These are phyloP conservation scores for Sardina pilchardus DNA, from an alignment of 2,113 vertebrate species.

Conservation along the genomic window DNA sequence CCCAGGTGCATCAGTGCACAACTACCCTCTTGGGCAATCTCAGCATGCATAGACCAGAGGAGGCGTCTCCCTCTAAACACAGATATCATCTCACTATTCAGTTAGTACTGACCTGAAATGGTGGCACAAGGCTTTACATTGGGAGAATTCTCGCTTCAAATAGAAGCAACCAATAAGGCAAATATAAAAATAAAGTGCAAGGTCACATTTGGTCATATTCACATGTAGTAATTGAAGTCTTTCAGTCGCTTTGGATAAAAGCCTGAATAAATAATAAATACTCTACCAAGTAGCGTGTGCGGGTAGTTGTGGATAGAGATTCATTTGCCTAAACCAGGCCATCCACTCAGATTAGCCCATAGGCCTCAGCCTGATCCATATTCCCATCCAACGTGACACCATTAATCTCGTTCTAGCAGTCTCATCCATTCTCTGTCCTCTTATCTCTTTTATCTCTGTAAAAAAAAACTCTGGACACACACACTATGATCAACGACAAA, in stretches of 20 bases:
- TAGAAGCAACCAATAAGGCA: neutral
- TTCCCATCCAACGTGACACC: neutral
- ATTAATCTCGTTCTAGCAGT: neutral
- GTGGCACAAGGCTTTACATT: neutral
- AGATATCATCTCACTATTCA: neutral
- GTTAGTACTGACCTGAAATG: neutral
- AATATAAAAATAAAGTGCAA: neutral
- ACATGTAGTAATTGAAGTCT: too few species aligned
- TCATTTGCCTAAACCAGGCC: neutral
- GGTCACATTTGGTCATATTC: neutral
- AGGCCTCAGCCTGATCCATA: neutral
- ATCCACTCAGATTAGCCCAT: neutral
- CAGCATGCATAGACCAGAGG: neutral
- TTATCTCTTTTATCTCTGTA: neutral
- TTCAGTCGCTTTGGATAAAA: neutral
- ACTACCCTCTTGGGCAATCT: neutral
- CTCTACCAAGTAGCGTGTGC: too few species aligned
- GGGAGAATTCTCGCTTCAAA: neutral
- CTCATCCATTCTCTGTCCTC: neutral
- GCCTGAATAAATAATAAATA: neutral
- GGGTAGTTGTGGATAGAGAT: too few species aligned
- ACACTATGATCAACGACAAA: neutral
- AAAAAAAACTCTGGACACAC: slow-evolving; percentile 6
- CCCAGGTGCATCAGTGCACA: neutral
- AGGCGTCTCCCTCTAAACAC: neutral